Percentiles rank a stretch among this genome's conserved stretches.
Conservation (phyloP, 2,113 vertebrate species). For the Pygoscelis adeliae region DNA sequence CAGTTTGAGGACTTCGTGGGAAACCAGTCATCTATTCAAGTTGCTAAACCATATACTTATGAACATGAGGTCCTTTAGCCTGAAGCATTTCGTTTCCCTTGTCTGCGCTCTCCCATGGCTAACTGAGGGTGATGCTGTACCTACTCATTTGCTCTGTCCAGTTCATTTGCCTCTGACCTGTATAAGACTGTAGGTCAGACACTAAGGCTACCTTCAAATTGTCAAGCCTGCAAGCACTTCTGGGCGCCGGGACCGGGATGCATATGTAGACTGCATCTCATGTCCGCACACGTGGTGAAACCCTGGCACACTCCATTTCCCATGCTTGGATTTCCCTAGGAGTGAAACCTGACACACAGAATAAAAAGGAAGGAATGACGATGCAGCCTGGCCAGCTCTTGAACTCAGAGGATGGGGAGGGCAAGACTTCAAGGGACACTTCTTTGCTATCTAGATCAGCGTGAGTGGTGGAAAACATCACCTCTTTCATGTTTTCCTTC, state of each 20-base stretch:
- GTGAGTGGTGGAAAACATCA: background rate
- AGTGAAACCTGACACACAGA: background rate
- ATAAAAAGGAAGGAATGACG: background rate
- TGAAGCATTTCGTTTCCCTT: background rate
- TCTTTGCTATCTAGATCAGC: background rate
- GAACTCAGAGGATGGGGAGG: background rate
- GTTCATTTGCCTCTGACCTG: background rate
- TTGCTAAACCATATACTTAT: background rate
- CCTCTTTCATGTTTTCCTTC: background rate
- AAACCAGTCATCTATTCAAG: background rate
- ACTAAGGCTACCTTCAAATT: background rate
- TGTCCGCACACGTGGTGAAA: background rate
- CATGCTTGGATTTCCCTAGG: background rate
- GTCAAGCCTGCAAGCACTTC: background rate
- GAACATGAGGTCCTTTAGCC: background rate
- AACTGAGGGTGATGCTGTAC: background rate
- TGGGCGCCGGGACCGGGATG: background rate
- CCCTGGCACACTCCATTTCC: background rate
- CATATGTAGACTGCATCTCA: background rate
- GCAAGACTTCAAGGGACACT: background rate
- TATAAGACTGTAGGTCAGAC: background rate
- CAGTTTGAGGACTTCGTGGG: background rate
- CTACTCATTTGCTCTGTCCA: background rate
- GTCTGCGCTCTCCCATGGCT: background rate
- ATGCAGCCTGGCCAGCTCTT: background rate